Evolutionary conservation across 2,888 invertebrate genomes (phyloP).

Genomic region (Lycaena phlaeas): DNA sequence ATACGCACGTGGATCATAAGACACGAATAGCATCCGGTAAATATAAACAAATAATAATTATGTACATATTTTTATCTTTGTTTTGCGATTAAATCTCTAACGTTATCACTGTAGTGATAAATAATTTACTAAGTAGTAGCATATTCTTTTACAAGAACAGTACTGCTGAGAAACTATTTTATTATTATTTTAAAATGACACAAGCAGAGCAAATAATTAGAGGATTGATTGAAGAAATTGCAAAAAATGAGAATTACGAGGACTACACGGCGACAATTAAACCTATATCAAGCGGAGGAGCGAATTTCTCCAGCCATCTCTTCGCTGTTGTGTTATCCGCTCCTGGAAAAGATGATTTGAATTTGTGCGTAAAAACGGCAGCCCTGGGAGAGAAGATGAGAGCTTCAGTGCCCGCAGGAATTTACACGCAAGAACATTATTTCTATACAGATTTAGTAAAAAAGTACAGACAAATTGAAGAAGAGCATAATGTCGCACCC

Average conservation of each 20-base stretch:
- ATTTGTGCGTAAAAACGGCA: slow-evolving; percentile 22
- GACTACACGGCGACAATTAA: slow-evolving; percentile 23
- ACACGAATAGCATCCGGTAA: too few relatives aligned
- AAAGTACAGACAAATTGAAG: slow-evolving; percentile 20
- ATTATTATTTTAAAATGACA: too few relatives aligned
- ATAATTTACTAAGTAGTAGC: too few relatives aligned
- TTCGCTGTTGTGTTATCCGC: slow-evolving; percentile 26
- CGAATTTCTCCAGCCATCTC: slow-evolving; percentile 34
- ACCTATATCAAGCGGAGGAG: slow-evolving; percentile 31
- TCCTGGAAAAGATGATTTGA: slow-evolving; percentile 20
- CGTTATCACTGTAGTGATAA: too few relatives aligned
- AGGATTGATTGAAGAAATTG: slow-evolving; percentile 25
- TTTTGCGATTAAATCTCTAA: too few relatives aligned
- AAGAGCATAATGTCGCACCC: slow-evolving; percentile 17
- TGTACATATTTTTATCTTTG: too few relatives aligned
- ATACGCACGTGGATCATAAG: too few relatives aligned
- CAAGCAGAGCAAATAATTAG: slow-evolving; percentile 22
- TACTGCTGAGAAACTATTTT: too few relatives aligned
- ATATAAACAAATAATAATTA: too few relatives aligned
- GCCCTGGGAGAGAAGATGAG: slow-evolving; percentile 21
- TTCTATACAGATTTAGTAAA: slow-evolving; percentile 23
- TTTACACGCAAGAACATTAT: slow-evolving; percentile 21
- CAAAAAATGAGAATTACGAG: slow-evolving; percentile 25
- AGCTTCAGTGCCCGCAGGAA: neutral
- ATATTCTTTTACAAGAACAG: too few relatives aligned